Conservation (phyloP, 2,888 invertebrate genomes). For the Leptopilina syphax region DNA sequence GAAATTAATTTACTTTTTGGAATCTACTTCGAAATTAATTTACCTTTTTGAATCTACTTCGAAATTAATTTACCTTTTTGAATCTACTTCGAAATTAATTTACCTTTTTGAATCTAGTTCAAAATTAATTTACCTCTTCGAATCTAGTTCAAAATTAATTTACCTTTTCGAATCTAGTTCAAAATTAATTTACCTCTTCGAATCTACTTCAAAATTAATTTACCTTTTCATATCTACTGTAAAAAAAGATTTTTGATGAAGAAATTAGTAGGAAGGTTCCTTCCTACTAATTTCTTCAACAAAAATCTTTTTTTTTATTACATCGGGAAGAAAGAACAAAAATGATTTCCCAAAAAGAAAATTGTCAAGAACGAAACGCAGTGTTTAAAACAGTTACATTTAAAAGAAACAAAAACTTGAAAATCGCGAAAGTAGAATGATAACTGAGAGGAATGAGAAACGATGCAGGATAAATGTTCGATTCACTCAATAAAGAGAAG, state of each 20-base stretch:
- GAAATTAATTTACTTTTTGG: too few relatives aligned
- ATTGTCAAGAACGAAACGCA: constrained; percentile 22
- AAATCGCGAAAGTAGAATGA: constrained; percentile 21
- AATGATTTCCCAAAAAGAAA: not conserved
- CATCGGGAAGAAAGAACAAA: too few relatives aligned
- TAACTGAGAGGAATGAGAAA: constrained; percentile 12
- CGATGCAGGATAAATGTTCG: constrained; percentile 11
- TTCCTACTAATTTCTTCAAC: not conserved
- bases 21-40: too few relatives aligned
- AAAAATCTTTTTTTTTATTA: not conserved
- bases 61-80: not conserved
- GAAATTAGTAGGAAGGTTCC: too few relatives aligned
- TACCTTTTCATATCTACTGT: not conserved
- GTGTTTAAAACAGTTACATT: not conserved
- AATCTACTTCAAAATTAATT: too few relatives aligned
- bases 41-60: too few relatives aligned
- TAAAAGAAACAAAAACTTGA: not conserved
- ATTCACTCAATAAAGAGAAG: constrained; percentile 15
- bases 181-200: too few relatives aligned
- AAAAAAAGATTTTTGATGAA: too few relatives aligned
- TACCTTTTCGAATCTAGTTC: too few relatives aligned
- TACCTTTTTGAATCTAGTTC: not conserved
- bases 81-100: not conserved
- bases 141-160: not conserved
- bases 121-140: not conserved